Percentiles rank a stretch among this genome's conserved stretches.
Conservation (phyloP, 2,797 vertebrate genomes). For the Enteromius viviparus region DNA sequence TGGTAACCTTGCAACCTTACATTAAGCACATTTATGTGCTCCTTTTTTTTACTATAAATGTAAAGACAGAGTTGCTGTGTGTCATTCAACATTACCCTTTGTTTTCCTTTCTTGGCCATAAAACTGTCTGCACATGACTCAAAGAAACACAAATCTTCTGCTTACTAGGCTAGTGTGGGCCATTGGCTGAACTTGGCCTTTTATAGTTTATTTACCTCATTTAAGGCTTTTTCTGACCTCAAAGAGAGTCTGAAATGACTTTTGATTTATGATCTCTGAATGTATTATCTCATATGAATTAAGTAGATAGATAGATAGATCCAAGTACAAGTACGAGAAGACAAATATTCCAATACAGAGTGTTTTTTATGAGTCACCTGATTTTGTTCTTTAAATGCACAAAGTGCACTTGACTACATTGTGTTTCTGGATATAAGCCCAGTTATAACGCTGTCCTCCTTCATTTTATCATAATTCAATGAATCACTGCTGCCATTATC, state of each 20-base stretch:
- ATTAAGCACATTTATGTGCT: not conserved
- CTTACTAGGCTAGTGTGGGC: not conserved
- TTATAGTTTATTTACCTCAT: not conserved
- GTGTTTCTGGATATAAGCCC: conserved; percentile 9
- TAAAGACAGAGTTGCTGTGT: conserved; percentile 5
- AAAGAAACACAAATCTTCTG: conserved; percentile 19
- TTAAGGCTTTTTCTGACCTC: not conserved
- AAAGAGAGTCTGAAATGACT: not conserved
- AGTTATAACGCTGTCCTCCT: not conserved
- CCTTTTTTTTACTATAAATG: conserved; percentile 4
- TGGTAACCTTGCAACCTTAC: not conserved
- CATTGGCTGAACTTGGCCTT: not conserved
- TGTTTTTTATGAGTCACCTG: conserved; percentile 2
- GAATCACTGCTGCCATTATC: conserved; percentile 18
- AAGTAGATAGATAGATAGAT: too few species aligned
- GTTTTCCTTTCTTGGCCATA: conserved; percentile 18
- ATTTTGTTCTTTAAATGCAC: conserved; percentile 19
- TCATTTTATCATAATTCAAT: conserved; percentile 11
- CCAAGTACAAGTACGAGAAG: not conserved
- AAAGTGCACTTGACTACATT: conserved; percentile 13
- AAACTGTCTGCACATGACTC: conserved; percentile 1
- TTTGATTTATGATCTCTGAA: not conserved
- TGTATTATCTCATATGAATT: not conserved
- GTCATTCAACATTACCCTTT: not conserved
- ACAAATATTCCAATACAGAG: not conserved